A percentile compares a stretch with the other conserved stretches of the same genome.
phyloP scores from a whole-genome alignment of 2,888 invertebrate genomes.

The Diachrysia chrysitis region DNA sequence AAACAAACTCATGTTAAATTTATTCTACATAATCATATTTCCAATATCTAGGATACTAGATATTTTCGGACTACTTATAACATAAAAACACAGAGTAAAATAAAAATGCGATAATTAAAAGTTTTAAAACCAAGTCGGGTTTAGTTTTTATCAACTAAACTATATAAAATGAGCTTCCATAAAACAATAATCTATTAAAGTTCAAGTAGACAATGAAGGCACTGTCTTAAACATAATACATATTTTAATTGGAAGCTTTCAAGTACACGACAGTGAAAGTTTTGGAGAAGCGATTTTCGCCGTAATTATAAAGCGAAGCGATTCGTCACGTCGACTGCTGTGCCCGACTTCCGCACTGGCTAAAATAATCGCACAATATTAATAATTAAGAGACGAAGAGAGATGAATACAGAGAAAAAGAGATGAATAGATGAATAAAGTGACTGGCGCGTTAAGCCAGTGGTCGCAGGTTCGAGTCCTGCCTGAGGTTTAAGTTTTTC shows the following conservation, averaged over 20 bases:
- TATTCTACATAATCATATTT: no score
- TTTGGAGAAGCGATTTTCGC: slow-evolving; percentile 5
- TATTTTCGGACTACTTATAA: no score
- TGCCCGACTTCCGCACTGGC: slow-evolving; percentile 8
- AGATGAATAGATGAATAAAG: no score
- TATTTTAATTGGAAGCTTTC: slow-evolving; percentile 14
- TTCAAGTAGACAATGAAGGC: neutral
- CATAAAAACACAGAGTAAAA: no score
- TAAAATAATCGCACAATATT: slow-evolving; percentile 9
- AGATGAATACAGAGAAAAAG: no score
- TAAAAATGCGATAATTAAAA: no score
- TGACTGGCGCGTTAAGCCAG: no score
- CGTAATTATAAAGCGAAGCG: slow-evolving; percentile 9
- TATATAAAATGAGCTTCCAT: neutral
- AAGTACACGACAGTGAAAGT: slow-evolving; percentile 1
- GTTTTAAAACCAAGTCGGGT: no score
- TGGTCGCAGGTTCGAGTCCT: no score
- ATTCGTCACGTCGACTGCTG: slow-evolving; percentile 15
- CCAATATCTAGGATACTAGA: no score
- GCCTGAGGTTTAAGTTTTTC: no score
- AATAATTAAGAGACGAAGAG: slow-evolving; percentile 3
- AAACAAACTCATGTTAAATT: no score
- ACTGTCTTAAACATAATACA: slow-evolving; percentile 8
- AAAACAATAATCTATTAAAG: neutral
- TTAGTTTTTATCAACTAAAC: neutral